Percentiles rank a stretch among this genome's conserved stretches.
phyloP scores from a whole-genome alignment of 2,113 vertebrate species.

The Empidonax traillii region DNA sequence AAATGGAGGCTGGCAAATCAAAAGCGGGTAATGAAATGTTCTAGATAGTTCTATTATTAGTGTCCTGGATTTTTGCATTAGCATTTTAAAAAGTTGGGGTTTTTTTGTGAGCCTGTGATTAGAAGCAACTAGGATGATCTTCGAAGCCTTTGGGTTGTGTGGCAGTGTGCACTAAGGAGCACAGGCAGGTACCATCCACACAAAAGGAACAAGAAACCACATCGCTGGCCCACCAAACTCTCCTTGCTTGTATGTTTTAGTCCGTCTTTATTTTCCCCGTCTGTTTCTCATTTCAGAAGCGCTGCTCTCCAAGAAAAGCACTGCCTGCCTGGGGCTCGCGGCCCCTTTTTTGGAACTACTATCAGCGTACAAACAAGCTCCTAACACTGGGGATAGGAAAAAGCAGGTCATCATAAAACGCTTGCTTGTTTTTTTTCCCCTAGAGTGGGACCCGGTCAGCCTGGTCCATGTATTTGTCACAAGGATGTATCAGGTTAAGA shows the following conservation, averaged over 20 bases:
- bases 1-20: neutral
- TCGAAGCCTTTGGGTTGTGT: neutral
- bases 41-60: neutral
- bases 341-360: slow-evolving; percentile 6
- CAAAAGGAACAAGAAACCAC: neutral
- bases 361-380: neutral
- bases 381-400: neutral
- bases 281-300: slow-evolving; percentile 29
- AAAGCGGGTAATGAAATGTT: neutral
- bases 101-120: neutral
- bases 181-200: neutral
- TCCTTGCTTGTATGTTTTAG: neutral
- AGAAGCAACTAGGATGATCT: neutral
- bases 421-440: neutral
- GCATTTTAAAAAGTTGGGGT: neutral
- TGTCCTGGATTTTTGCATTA: neutral
- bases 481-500: neutral
- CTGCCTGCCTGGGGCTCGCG: neutral
- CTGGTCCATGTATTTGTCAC: neutral
- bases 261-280: neutral
- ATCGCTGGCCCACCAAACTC: neutral
- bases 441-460: neutral
- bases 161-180: neutral
- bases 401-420: neutral
- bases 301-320: slow-evolving; percentile 49